Conservation (phyloP, 2,113 vertebrate species). For the Fregata magnificens region DNA sequence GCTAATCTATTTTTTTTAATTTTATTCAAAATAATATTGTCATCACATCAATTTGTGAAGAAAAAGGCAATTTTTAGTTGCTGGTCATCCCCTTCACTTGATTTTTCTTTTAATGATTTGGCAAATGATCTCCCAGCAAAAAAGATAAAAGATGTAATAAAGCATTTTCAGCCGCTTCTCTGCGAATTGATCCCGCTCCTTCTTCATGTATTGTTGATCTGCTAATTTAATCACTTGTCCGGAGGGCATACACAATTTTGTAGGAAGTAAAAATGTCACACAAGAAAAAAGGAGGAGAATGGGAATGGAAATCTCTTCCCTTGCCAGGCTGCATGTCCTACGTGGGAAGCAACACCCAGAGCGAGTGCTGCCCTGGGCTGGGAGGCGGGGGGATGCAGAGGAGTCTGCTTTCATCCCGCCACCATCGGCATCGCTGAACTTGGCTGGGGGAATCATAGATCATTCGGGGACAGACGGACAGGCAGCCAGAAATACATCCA, state of each 20-base stretch:
- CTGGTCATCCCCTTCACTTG: neutral
- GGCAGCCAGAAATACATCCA: neutral
- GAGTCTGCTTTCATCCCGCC: neutral
- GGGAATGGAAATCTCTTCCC: neutral
- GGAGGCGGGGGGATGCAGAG: neutral
- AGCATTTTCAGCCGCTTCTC: neutral
- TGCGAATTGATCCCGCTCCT: neutral
- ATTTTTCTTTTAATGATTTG: neutral
- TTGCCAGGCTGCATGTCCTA: neutral
- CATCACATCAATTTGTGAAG: neutral
- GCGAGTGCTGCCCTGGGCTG: neutral
- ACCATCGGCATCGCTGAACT: neutral
- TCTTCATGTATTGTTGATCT: slow-evolving; percentile 32
- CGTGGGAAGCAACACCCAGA: neutral
- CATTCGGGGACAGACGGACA: neutral
- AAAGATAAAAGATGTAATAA: neutral
- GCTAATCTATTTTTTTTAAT: neutral
- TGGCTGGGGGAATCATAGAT: neutral
- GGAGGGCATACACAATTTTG: neutral
- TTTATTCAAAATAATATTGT: neutral
- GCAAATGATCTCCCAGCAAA: neutral
- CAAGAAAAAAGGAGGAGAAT: neutral
- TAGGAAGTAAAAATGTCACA: slow-evolving; percentile 30
- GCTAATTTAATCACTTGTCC: slow-evolving; percentile 40
- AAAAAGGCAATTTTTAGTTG: neutral